Evolutionary conservation across 2,888 invertebrate genomes (phyloP).

Genomic region (Lithophane semibrunnea): DNA sequence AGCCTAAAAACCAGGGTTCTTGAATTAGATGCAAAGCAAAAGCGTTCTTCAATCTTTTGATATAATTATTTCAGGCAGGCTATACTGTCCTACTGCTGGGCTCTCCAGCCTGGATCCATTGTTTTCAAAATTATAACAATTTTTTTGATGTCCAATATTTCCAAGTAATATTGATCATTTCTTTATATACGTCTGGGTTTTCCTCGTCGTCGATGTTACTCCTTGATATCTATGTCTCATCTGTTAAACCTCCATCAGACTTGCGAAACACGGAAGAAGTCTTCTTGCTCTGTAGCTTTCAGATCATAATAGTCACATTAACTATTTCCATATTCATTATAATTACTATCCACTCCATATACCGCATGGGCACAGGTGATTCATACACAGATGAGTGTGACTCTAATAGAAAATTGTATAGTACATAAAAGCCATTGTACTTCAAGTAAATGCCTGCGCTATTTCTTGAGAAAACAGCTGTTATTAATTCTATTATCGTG

Average conservation of each 20-base stretch:
- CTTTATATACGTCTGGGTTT: neutral
- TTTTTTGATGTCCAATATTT: neutral
- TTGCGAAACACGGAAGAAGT: neutral
- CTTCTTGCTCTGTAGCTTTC: slow-evolving; percentile 1
- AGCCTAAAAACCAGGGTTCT: neutral
- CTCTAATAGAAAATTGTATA: slow-evolving; percentile 19
- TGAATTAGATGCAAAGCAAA: neutral
- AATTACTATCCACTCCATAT: neutral
- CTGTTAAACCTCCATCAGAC: neutral
- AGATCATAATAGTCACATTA: neutral
- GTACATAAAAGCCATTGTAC: slow-evolving; percentile 38
- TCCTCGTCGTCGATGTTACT: neutral
- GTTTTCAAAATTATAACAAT: neutral
- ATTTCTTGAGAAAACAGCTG: slow-evolving; percentile 54
- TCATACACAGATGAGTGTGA: neutral
- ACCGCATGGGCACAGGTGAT: neutral
- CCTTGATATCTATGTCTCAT: neutral
- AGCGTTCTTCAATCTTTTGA: neutral
- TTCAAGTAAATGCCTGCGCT: slow-evolving; percentile 16
- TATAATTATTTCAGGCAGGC: neutral
- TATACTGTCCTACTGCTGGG: neutral
- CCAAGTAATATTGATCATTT: neutral
- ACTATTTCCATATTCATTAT: neutral
- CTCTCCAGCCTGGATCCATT: neutral
- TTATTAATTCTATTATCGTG: slow-evolving; percentile 73